Evolutionary conservation across 2,888 invertebrate genomes (phyloP), one percentile per base, ranked within the genome.

Genomic region (Phyllotreta cruciferae): DNA sequence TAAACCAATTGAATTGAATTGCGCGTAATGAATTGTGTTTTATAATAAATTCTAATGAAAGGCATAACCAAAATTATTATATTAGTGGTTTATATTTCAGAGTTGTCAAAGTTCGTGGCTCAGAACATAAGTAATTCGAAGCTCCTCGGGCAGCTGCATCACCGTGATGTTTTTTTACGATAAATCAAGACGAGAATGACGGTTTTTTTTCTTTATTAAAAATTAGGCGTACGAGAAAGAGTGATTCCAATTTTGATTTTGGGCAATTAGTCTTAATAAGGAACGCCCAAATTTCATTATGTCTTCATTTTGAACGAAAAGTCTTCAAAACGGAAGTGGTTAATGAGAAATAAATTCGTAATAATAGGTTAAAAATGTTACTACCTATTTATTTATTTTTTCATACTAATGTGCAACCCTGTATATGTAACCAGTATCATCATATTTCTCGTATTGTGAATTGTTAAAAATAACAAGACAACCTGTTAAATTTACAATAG

Each of bases 121-220:
- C 39, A 45, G 50, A 38, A 55, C 35, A 36, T 56, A 62, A 47
- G 56, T 66, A 67, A 67, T 67, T 67, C 52, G 56, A 61, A 61
- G 63, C 65, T 64, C 65, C 58, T 37, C 63, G 45, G 64, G 63
- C 67, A 65, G 63, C 67, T 65, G 66, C 52, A n/a, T n/a, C n/a
- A 24, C 24, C 24, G 45, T 47, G 56, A 61, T 64, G 61, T 56
- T 52, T 58, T 63, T 37, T 39, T 44, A 24, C 58, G 58, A 67
- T 67, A 67, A 67, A 67, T 67, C 67, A 67, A 64, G 14, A n/a
- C 38, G 36, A 34, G 63, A 63, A 63, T 61, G 65, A 67, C 58
- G 65, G 56, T 60, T 64, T 60, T 64, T 60, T 62, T 64, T 56
- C 63, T 60, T 62, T 62, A 60, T 62, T 60, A 62, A 66, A 62